Evolutionary conservation across 2,797 vertebrate species (phyloP), one percentile per base, ranked within the genome.

Genomic region (Malurus leucopterus): DNA sequence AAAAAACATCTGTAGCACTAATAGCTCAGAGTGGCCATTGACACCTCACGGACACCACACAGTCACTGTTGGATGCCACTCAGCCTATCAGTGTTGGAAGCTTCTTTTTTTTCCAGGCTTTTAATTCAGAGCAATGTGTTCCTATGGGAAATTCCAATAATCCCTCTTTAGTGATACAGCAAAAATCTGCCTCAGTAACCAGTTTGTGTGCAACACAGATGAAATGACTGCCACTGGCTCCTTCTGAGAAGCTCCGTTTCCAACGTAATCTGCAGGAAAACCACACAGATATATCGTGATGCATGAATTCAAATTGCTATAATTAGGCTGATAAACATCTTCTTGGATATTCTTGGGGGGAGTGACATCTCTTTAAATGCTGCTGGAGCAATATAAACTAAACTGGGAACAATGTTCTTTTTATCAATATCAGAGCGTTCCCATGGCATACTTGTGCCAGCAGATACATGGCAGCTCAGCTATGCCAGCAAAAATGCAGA

Each of bases 181-280:
- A 90, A 43, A 84, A 69, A 64, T 61, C 38, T 40, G 24, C 53
- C 63, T 69, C 43, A 3, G 44, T 57, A 41, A 58, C 50, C 43
- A 41, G 55, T 69, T 69, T 44, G 44, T 0, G 0, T 65, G 34
- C 22, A 58, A 58, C 22, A 3, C 1, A 29, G 74, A 36, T 78
- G 16, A 80, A 87, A 61, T 59, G 16, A 32, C 46, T 53, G 12
- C 36, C n/a, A 8, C 43, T 15, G 22, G 8, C 14, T 44, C 69
- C n/a, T 69, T 82, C 88, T 76, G 29, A 78, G 86, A 75, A 91
- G 38, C 49, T 89, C 30, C 11, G 57, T 77, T 90, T 92, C 73
- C 83, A 89, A 0, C 7, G 46, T 40, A 67, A 38, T 63, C 55
- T 86, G 46, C 27, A 30, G 63, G 83, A 84, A 89, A 85, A 72